These are phyloP conservation scores for Pterocles gutturalis DNA, from an alignment of 2,113 vertebrate genomes.

Conservation along the genomic window DNA sequence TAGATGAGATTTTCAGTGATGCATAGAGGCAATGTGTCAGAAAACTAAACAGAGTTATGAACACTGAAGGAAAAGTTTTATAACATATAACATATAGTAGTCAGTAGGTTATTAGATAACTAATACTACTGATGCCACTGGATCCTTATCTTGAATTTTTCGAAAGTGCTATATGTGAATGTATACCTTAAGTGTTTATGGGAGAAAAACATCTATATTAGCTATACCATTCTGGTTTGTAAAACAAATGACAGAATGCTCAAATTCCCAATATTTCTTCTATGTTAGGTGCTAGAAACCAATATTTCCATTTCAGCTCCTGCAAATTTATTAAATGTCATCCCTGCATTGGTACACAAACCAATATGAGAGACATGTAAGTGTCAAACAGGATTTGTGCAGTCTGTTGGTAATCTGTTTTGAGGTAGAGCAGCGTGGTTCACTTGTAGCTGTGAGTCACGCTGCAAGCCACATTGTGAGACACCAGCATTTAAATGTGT, in stretches of 20 bases:
- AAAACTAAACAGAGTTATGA: background rate
- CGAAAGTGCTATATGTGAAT: background rate
- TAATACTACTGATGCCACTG: background rate
- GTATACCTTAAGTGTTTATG: background rate
- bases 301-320: background rate
- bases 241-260: background rate
- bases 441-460: background rate
- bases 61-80: background rate
- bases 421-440: background rate
- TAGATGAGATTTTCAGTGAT: background rate
- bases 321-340: constrained; percentile 15
- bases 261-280: background rate
- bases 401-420: background rate
- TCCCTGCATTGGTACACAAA: background rate
- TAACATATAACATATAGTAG: background rate
- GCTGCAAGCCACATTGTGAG: background rate
- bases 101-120: background rate
- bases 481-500: background rate
- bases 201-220: background rate
- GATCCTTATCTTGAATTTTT: background rate
- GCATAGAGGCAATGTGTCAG: background rate
- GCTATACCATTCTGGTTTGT: background rate
- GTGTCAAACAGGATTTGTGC: constrained; percentile 4
- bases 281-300: background rate
- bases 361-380: background rate